These are phyloP conservation scores for Gobio occitaniae DNA, from an alignment of 2,797 vertebrate genomes.

Conservation along the genomic window DNA sequence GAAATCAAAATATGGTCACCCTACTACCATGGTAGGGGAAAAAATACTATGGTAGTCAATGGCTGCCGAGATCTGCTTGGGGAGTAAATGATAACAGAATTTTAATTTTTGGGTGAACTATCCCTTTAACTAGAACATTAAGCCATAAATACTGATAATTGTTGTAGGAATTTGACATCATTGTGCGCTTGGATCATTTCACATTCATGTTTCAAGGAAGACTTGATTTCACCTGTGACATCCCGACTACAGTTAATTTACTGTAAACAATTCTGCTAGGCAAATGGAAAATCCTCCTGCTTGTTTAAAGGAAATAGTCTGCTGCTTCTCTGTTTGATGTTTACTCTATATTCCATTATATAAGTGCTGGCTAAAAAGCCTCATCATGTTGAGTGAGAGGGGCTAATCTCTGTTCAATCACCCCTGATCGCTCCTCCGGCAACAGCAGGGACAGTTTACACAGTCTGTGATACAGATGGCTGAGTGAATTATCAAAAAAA, in stretches of 20 bases:
- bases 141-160: not conserved
- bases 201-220: not conserved
- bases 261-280: not conserved
- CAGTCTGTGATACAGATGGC: slow-evolving; percentile 14
- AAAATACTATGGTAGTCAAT: no score
- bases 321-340: not conserved
- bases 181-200: not conserved
- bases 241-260: not conserved
- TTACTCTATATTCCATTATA: slow-evolving; percentile 17
- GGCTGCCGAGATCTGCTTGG: no score
- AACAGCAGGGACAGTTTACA: slow-evolving; percentile 24
- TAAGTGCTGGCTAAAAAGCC: slow-evolving; percentile 20
- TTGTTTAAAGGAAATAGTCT: not conserved
- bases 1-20: no score
- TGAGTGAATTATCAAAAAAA: not conserved
- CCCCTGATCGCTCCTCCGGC: not conserved
- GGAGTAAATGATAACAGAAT: no score
- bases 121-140: not conserved
- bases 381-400: not conserved
- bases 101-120: no score
- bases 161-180: not conserved
- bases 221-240: not conserved
- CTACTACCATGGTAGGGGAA: no score
- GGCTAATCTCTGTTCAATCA: slow-evolving; percentile 8
- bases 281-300: not conserved